Base-by-base conservation (phyloP, 2,888 invertebrate genomes). In the Melieria crassipennis region DNA sequence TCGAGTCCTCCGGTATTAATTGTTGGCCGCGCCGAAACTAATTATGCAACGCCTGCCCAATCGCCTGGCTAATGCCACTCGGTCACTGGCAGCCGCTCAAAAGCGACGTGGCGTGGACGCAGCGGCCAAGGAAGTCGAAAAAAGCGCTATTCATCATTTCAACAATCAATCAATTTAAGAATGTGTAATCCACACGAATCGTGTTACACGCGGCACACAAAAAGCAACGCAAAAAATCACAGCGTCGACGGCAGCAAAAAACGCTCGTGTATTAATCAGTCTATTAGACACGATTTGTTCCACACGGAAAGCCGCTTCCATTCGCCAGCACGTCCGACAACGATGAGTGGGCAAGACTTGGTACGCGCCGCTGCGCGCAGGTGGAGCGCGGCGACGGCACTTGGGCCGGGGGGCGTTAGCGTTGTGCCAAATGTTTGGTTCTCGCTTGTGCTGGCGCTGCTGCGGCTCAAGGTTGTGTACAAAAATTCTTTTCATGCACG, bases 151-250 rank as follows among this genome's bases (percentile, higher is more conserved):
- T 80, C 84, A 83, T 84, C 83, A 83, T 84, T 81, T 80, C 72
- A 80, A 75, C 80, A 82, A 84, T 84, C 84, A 84, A 84, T 84
- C 84, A 84, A 83, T 79, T 82, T 83, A 78, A 81, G 82, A 80
- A 78, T 78, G 79, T 77, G 80, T 83, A 83, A 84, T 84, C 84
- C 83, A 77, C 69, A 77, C 78, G 78, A 83, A 82, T 80, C 79
- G 78, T 79, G 79, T 80, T 80, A 79, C 80, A 81, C 77, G 80
- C 73, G 75, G 74, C 75, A 63, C n/a, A 58, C 42, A n/a, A 43
- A 46, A 45, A 52, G 10, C 6, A 50, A 63, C 67, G 52, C 43
- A 61, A 69, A 71, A 55, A 56, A 52, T 42, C 65, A 65, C 45
- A 65, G 57, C 56, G 52, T 52, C 55, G 52, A 56, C 55, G 45